A percentile compares a stretch with the other conserved stretches of the same genome.
Evolutionary conservation across 2,888 invertebrate genomes (phyloP).

Genomic region (Athalia rosae): DNA sequence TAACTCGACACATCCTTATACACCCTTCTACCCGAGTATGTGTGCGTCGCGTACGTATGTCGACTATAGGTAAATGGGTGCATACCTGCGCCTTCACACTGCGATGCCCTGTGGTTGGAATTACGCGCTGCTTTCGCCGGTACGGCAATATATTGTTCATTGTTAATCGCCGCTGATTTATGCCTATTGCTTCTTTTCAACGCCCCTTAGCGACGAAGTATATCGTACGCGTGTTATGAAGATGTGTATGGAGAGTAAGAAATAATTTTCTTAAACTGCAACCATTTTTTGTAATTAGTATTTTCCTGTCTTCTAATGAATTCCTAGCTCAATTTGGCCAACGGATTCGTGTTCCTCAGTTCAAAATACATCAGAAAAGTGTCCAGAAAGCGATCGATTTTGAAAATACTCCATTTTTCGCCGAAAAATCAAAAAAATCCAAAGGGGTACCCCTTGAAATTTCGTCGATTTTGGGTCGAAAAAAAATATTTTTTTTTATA

Average conservation of each 20-base stretch:
- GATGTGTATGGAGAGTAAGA: background rate
- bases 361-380: no score
- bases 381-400: no score
- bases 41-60: background rate
- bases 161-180: slow-evolving; percentile 27
- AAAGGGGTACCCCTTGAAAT: no score
- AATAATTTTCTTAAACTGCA: background rate
- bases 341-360: no score
- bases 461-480: no score
- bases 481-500: no score
- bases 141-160: slow-evolving; percentile 25
- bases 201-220: background rate
- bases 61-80: background rate
- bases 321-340: no score
- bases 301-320: no score
- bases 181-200: slow-evolving; percentile 8
- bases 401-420: no score
- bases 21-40: background rate
- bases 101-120: slow-evolving; percentile 20
- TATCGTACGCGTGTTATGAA: background rate
- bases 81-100: slow-evolving; percentile 6
- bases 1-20: slow-evolving; percentile 25
- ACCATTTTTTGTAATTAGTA: no score
- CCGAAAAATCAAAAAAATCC: no score
- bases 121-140: background rate